These are phyloP conservation scores for Rhinatrema bivittatum DNA, from an alignment of 2,797 vertebrate species.

Conservation along the genomic window DNA sequence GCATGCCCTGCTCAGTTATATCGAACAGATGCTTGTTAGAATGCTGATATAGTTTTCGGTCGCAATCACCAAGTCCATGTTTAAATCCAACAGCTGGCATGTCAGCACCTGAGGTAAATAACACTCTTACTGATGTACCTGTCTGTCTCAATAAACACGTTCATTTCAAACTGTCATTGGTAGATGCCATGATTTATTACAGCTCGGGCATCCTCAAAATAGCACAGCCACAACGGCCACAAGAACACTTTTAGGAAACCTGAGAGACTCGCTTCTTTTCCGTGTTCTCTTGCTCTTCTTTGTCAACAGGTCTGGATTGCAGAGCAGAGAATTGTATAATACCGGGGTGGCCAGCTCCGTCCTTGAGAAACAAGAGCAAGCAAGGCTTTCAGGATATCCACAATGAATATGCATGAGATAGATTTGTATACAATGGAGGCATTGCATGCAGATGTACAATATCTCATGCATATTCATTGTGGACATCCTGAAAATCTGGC, in stretches of 20 bases:
- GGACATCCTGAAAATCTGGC: too few relatives aligned
- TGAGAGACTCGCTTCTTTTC: too few relatives aligned
- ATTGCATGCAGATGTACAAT: too few relatives aligned
- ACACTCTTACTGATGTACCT: slow-evolving; percentile 68
- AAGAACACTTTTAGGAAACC: slow-evolving; percentile 11
- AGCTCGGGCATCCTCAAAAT: slow-evolving; percentile 34
- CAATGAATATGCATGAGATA: too few relatives aligned
- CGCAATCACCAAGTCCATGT: slow-evolving; percentile 42
- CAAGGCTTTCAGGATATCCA: too few relatives aligned
- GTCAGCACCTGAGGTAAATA: slow-evolving; percentile 64
- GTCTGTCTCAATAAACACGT: slow-evolving; percentile 76
- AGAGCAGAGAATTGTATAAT: too few relatives aligned
- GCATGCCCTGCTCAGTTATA: slow-evolving; percentile 29
- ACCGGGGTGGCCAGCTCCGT: too few relatives aligned
- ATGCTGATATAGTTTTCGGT: slow-evolving; percentile 50
- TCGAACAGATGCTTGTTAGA: slow-evolving; percentile 50
- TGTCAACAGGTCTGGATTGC: too few relatives aligned
- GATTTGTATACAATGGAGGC: too few relatives aligned
- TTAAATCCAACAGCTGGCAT: slow-evolving; percentile 67
- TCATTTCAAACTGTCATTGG: slow-evolving; percentile 78
- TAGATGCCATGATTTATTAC: slow-evolving; percentile 77
- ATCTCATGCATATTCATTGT: too few relatives aligned
- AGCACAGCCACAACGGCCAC: not conserved
- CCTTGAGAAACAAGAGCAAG: too few relatives aligned
- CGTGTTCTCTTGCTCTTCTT: too few relatives aligned